Evolutionary conservation across 2,888 invertebrate species (phyloP), one percentile per base, ranked within the genome.

Genomic region (Gandaritis pyraliata): DNA sequence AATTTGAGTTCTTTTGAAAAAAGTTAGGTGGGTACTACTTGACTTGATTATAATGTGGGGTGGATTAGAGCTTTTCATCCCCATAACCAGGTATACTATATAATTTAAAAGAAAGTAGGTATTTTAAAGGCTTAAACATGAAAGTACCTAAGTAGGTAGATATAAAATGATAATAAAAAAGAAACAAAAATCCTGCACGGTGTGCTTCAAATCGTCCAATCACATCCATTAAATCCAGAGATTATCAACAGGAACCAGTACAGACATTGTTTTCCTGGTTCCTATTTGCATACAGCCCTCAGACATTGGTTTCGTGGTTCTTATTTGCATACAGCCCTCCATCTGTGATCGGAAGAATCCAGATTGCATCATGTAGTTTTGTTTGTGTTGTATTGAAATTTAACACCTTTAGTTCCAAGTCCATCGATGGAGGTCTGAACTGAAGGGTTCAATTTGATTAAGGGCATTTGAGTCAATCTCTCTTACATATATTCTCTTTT

Each of bases 291-390:
- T 89, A 89, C 79, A 81, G 73, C 68, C 75, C 72, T 51, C 64
- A 39, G 72, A 82, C 82, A 88, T 88, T 88, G 88, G 90, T 87
- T 87, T 81, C 82, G 75, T 73, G 73, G 53, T 69, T 69, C 83
- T 77, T 80, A 90, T 90, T 90, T 88, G 87, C 88, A 90, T 90
- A 89, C 78, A 82, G 73, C 69, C 76, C 73, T 71, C 81, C 85
- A 83, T 84, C 83, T 84, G 76, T 75, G 76, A 81, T 82, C 77
- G 78, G 54, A 54, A 76, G 77, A 77, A 75, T 76, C 70, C 76
- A 80, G 84, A 85, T 84, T 72, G 78, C 73, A 80, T 82, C 81
- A 58, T 73, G 66, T 76, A 74, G 74, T 78, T 77, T 77, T 78
- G 70, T 65, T 68, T 56, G 56, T 65, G 60, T 78, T 78, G 76